These are phyloP conservation scores for Semnornis frantzii DNA, from an alignment of 2,113 vertebrate genomes.

Conservation along the genomic window DNA sequence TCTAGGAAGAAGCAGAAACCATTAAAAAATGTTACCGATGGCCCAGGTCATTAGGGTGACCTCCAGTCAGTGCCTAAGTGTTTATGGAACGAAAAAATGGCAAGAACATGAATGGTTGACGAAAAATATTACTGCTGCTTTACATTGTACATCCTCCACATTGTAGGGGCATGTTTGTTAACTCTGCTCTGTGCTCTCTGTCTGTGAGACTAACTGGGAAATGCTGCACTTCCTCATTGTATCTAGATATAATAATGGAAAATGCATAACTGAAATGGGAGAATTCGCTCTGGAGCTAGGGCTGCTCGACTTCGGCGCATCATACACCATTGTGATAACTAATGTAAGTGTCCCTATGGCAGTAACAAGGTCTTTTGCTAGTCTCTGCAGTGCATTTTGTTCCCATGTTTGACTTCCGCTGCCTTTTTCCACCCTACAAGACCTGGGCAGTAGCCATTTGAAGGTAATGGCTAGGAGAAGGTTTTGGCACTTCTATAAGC, in stretches of 20 bases:
- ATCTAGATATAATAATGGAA: conserved; percentile 72
- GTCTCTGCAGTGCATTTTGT: neutral
- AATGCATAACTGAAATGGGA: conserved; percentile 55
- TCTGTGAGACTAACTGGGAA: conserved; percentile 27
- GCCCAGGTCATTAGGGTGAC: neutral
- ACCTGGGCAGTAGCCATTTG: neutral
- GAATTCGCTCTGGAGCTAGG: conserved; percentile 80
- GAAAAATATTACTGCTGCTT: neutral
- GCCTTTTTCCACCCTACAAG: neutral
- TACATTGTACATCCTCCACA: neutral
- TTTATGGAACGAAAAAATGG: neutral
- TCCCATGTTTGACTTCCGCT: neutral
- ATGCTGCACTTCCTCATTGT: conserved; percentile 19
- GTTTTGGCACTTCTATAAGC: neutral
- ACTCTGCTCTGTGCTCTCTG: neutral
- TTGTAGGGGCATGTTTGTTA: neutral
- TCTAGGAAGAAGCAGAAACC: neutral
- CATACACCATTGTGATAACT: conserved; percentile 84
- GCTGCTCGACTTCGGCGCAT: conserved; percentile 87
- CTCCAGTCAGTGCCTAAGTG: neutral
- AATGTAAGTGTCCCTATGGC: conserved; percentile 74
- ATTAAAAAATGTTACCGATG: neutral
- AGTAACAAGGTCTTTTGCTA: neutral
- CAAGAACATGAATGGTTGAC: neutral
- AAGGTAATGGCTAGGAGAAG: neutral